phyloP scores from a whole-genome alignment of 2,888 invertebrate species.

The Idaea aversata region DNA sequence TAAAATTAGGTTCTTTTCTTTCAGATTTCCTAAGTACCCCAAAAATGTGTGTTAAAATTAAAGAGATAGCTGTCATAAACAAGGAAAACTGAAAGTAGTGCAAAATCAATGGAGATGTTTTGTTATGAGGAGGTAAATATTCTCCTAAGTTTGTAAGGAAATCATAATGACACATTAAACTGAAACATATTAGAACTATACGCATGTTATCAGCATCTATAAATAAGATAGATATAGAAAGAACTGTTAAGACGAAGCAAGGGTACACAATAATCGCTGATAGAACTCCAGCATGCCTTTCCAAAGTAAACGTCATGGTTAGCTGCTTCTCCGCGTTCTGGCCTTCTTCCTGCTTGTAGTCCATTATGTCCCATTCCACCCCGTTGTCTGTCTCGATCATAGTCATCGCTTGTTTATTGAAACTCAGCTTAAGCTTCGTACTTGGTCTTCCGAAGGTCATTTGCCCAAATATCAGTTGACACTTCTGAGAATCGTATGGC shows the following conservation, averaged over 20 bases:
- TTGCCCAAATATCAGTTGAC: conserved; percentile 32
- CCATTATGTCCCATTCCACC: conserved; percentile 46
- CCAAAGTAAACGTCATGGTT: conserved; percentile 39
- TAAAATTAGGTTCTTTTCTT: conserved; percentile 25
- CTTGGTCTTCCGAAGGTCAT: not conserved
- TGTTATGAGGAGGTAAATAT: conserved; percentile 36
- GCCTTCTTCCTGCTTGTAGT: conserved; percentile 30
- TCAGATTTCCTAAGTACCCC: conserved; percentile 28
- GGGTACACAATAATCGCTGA: conserved; percentile 44
- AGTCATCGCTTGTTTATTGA: conserved; percentile 21
- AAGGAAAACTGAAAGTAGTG: conserved; percentile 43
- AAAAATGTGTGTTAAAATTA: conserved; percentile 37
- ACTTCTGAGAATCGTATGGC: conserved; percentile 45
- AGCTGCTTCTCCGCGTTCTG: conserved; percentile 29
- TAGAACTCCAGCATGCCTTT: conserved; percentile 42
- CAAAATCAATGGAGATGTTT: conserved; percentile 40
- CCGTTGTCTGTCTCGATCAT: conserved; percentile 38
- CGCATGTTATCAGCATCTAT: conserved; percentile 39
- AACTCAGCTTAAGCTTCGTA: conserved; percentile 20
- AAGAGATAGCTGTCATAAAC: conserved; percentile 31
- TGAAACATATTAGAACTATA: conserved; percentile 37
- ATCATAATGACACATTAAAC: conserved; percentile 40
- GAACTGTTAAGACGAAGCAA: conserved; percentile 31
- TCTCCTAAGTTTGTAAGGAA: conserved; percentile 32
- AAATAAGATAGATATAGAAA: conserved; percentile 36